These are phyloP conservation scores for Trichogramma evanescens DNA, from an alignment of 2,888 invertebrate genomes.

Conservation along the genomic window DNA sequence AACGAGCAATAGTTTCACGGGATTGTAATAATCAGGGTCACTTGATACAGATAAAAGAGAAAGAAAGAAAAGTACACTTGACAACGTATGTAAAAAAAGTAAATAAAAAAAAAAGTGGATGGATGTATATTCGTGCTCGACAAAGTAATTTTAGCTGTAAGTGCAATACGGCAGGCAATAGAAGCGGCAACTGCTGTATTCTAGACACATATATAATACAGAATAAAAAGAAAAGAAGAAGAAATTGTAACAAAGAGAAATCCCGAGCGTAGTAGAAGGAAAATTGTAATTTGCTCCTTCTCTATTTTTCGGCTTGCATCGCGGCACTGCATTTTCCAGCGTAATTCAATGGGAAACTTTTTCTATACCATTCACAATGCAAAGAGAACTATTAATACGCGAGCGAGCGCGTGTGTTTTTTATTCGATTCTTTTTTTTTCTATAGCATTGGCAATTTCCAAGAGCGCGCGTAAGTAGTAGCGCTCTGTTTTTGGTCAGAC, in stretches of 20 bases:
- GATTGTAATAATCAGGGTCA: too few species aligned
- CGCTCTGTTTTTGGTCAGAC: too few species aligned
- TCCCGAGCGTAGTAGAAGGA: not conserved
- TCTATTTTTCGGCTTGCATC: not conserved
- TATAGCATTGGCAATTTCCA: too few species aligned
- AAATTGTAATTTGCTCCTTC: not conserved
- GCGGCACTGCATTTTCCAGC: not conserved
- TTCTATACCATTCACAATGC: too few species aligned
- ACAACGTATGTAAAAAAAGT: not conserved
- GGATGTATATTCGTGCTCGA: slow-evolving; percentile 37
- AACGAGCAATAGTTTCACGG: too few species aligned
- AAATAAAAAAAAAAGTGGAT: not conserved
- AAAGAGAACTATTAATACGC: not conserved
- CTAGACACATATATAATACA: not conserved
- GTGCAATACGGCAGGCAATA: slow-evolving; percentile 45
- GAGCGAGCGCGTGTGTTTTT: not conserved
- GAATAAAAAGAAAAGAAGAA: not conserved
- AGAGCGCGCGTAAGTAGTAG: too few species aligned
- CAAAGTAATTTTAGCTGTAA: slow-evolving; percentile 36
- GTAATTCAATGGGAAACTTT: not conserved
- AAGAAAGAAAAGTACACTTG: too few species aligned
- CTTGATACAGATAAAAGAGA: too few species aligned
- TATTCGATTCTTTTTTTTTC: not conserved
- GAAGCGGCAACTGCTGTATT: slow-evolving; percentile 40
- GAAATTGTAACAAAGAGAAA: slow-evolving; percentile 10